Evolutionary conservation across 2,797 vertebrate species (phyloP), one percentile per base, ranked within the genome.

Genomic region (Amphiprion clarkii): DNA sequence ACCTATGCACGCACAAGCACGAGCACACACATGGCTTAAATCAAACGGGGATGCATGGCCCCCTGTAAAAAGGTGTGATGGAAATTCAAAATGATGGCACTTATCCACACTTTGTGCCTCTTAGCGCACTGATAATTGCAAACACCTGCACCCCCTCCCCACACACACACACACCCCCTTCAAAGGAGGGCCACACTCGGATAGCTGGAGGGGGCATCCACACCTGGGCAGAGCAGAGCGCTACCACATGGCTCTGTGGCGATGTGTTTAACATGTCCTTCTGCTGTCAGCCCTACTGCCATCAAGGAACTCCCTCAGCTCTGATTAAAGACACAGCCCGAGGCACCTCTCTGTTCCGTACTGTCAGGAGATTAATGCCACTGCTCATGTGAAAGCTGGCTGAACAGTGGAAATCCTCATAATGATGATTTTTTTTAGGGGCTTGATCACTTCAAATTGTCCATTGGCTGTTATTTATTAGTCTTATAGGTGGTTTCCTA

Each of bases 91-190:
- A 94, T 93, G 94, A 95, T 95, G 91, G 92, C 91, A 94, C 93
- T 95, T 94, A 95, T 94, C 94, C 92, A 94, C 93, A 94, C 94
- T 89, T 94, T 94, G 93, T 95, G 94, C 95, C 94, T 94, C 91
- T 95, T 94, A 95, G 94, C 92, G 68, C 89, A 92, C 89, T 92
- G 91, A 90, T 95, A 95, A 96, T 95, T 94, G 91, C 93, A 94
- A 96, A 95, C 95, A 96, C 93, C 94, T 95, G 95, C 90, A 88
- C 73, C 77, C 80, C 81, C 70, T 58, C 79, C 33, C 67, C 62
- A 48, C 33, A 46, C 76, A 77, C 83, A 23, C 23, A 23, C 23
- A 72, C 86, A 52, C 88, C 70, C 81, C 89, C 86, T 92, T 92
- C 91, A 93, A 93, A 95, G 92, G 70, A 86, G 77, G 92, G 93